phyloP scores from a whole-genome alignment of 2,888 invertebrate species.

The Andricus quercusramuli region DNA sequence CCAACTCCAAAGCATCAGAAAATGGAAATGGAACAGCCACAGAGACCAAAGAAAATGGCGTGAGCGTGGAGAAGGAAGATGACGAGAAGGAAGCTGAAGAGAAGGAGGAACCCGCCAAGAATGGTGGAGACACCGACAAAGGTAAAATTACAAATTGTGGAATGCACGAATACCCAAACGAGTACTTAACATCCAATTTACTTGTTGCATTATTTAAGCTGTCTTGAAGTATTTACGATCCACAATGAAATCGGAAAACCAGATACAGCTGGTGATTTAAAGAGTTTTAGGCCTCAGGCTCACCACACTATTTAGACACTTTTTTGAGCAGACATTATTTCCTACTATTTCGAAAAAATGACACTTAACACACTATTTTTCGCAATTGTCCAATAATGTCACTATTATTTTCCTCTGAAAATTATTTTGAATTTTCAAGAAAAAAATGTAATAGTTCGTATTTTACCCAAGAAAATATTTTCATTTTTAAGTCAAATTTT shows the following conservation, averaged over 20 bases:
- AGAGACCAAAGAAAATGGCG: constrained; percentile 77
- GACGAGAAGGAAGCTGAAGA: constrained; percentile 77
- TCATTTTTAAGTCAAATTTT: too few relatives aligned
- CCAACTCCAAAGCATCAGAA: constrained; percentile 77
- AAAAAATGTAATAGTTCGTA: too few relatives aligned
- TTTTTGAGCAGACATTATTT: too few relatives aligned
- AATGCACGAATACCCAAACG: background rate
- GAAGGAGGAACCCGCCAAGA: constrained; percentile 76
- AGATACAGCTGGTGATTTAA: background rate
- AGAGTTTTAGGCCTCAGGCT: too few relatives aligned
- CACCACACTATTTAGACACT: too few relatives aligned
- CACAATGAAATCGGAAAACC: background rate
- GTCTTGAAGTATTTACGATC: background rate
- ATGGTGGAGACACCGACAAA: constrained; percentile 78
- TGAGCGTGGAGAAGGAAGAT: constrained; percentile 76
- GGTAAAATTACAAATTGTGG: constrained; percentile 63
- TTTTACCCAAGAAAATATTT: too few relatives aligned
- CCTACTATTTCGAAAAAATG: too few relatives aligned
- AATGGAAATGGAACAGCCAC: constrained; percentile 73
- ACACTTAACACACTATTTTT: too few relatives aligned
- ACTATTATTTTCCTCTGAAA: too few relatives aligned
- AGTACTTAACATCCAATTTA: background rate
- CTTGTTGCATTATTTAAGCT: background rate
- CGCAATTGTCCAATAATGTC: too few relatives aligned
- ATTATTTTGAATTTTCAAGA: too few relatives aligned